phyloP scores from a whole-genome alignment of 2,888 invertebrate genomes.

The Entomobrya proxima region DNA sequence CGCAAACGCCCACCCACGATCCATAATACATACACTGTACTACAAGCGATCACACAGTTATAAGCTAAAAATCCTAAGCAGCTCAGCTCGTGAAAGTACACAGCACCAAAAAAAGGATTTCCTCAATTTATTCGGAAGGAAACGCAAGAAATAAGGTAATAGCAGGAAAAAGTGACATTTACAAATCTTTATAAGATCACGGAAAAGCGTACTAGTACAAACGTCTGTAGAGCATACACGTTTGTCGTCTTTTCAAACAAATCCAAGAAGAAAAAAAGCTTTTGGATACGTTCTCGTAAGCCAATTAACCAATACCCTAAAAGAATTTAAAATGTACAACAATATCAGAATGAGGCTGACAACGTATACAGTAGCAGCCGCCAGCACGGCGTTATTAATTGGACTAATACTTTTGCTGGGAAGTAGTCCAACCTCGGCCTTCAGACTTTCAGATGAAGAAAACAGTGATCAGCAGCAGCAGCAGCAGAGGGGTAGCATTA shows the following conservation, averaged over 20 bases:
- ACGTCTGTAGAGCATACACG: too few species aligned
- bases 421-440: slow-evolving; percentile 63
- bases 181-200: too few species aligned
- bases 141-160: neutral
- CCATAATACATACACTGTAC: neutral
- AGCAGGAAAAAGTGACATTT: neutral
- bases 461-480: slow-evolving; percentile 35
- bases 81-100: too few species aligned
- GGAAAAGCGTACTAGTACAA: too few species aligned
- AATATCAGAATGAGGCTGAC: slow-evolving; percentile 69
- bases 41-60: neutral
- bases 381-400: slow-evolving; percentile 48
- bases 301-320: neutral
- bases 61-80: too few species aligned
- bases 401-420: slow-evolving; percentile 62
- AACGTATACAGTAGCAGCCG: slow-evolving; percentile 51
- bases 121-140: neutral
- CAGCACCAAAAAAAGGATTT: neutral
- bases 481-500: neutral
- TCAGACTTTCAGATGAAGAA: slow-evolving; percentile 62
- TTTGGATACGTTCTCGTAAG: neutral
- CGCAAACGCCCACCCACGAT: slow-evolving; percentile 34
- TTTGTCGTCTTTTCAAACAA: too few species aligned
- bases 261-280: neutral
- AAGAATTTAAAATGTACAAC: slow-evolving; percentile 49